Evolutionary conservation across 2,888 invertebrate species (phyloP), one percentile per base, ranked within the genome.

Genomic region (Agriopis marginaria): DNA sequence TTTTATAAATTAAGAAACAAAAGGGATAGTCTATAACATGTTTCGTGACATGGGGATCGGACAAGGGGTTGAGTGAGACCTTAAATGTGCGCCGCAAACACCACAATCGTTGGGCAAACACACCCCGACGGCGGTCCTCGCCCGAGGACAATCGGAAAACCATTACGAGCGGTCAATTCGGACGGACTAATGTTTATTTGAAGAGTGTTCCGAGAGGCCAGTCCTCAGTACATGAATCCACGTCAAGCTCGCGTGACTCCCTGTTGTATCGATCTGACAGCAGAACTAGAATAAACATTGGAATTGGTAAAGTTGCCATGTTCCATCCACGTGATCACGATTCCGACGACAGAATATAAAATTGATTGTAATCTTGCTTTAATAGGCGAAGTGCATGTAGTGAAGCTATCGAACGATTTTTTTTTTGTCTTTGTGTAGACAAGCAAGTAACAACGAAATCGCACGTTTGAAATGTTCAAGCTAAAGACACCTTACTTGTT

Each of bases 111-210:
- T 14, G 81, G 78, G 77, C 82, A 82, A 84, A 85, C 82, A 86
- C 79, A 77, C 78, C 78, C 79, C 78, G 79, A 78, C 78, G 78
- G 66, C 71, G 74, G 76, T 75, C 40, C 66, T 62, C 66, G 51
- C 23, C 54, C 77, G 82, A 77, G 78, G 81, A 86, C 87, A 85
- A 91, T 89, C 85, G 86, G 85, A 88, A 88, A 88, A 83, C 87
- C 83, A 90, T 92, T 89, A 88, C 81, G 72, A 73, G 71, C 77
- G 75, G 76, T 76, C 84, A 79, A 83, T 83, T 84, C 79, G 76
- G 79, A 74, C 78, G 78, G 78, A 71, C 79, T 85, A 87, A 91
- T 90, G 87, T 86, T 89, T 89, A 89, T 90, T 90, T 88, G 84
- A 87, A 84, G 83, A 87, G 80, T 82, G 81, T 85, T 85, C 78